phyloP scores from a whole-genome alignment of 2,113 vertebrate species.

The Heliornis fulica region DNA sequence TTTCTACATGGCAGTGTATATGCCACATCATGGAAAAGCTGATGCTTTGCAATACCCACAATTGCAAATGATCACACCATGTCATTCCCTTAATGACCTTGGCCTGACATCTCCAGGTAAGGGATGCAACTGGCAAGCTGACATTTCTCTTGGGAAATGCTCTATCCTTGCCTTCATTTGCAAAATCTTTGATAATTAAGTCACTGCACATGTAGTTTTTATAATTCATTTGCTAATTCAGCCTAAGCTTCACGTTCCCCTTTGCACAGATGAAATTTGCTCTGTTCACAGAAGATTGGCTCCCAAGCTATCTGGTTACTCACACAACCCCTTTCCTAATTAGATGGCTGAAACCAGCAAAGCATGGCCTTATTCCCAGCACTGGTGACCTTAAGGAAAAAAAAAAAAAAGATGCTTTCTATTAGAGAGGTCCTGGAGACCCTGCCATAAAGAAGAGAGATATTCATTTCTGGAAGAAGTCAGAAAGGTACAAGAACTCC shows the following conservation, averaged over 20 bases:
- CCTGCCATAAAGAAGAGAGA: neutral
- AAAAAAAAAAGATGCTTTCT: neutral
- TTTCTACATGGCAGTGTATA: neutral
- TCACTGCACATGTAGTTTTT: neutral
- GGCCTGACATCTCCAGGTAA: neutral
- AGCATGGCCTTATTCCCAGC: neutral
- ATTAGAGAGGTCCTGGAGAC: neutral
- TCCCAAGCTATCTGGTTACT: neutral
- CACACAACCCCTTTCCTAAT: constrained; percentile 12
- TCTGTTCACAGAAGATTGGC: neutral
- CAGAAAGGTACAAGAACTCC: neutral
- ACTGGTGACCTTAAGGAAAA: neutral
- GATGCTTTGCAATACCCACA: neutral
- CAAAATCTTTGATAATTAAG: constrained; percentile 57
- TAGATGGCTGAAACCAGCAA: neutral
- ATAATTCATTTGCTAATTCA: constrained; percentile 34
- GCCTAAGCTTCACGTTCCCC: neutral
- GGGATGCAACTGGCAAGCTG: neutral
- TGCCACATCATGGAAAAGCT: neutral
- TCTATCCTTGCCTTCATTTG: neutral
- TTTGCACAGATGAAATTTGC: constrained; percentile 21
- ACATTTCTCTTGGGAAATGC: constrained; percentile 24
- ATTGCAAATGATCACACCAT: neutral
- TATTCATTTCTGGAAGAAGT: neutral
- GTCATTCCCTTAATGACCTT: neutral